A percentile compares a stretch with the other conserved stretches of the same genome.
These are phyloP conservation scores for Amphimedon queenslandica DNA, from an alignment of 37 sponge, comb jelly and placozoan genomes.

Conservation along the genomic window DNA sequence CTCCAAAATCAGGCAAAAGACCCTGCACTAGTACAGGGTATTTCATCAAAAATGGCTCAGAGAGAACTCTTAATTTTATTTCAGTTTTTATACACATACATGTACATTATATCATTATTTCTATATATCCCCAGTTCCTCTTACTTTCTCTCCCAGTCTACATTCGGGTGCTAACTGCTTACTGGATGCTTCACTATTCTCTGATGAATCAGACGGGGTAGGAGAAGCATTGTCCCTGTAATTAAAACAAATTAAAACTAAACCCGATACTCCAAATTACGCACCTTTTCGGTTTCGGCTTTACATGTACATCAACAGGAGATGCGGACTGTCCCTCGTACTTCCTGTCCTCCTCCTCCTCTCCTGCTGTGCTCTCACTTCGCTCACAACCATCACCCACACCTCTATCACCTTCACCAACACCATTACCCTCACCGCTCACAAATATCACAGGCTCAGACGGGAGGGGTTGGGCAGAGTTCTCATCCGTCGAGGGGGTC, in stretches of 20 bases:
- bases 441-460: too few relatives aligned
- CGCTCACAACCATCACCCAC: neutral
- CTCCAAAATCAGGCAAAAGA: too few relatives aligned
- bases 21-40: too few relatives aligned
- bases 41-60: too few relatives aligned
- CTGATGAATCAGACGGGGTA: slow-evolving; percentile 3
- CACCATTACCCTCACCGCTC: neutral
- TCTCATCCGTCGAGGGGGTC: neutral
- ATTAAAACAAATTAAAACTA: too few relatives aligned
- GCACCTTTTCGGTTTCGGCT: too few relatives aligned
- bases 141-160: slow-evolving; percentile 49
- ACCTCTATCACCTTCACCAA: neutral
- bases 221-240: neutral
- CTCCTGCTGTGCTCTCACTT: neutral
- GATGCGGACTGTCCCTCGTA: neutral
- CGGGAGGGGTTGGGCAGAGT: neutral
- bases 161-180: slow-evolving; percentile 18
- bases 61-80: too few relatives aligned
- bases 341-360: neutral
- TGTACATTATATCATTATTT: neutral
- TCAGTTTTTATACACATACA: too few relatives aligned
- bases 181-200: slow-evolving; percentile 2
- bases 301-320: too few relatives aligned
- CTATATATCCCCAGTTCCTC: neutral
- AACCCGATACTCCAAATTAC: too few relatives aligned